Evolutionary conservation across 2,888 invertebrate genomes (phyloP), one percentile per base, ranked within the genome.

Genomic region (Calameuta filiformis): DNA sequence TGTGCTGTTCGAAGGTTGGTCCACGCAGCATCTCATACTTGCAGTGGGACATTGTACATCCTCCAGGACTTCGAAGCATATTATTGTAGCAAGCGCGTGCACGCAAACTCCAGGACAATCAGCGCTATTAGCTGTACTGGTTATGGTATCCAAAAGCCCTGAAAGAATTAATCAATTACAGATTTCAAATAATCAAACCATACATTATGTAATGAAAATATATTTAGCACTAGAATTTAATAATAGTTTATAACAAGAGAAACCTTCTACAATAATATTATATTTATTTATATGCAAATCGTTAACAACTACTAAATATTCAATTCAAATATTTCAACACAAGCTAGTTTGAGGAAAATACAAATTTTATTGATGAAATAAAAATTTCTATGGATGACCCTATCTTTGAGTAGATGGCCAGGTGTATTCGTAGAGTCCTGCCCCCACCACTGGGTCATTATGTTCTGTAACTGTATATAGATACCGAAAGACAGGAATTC

Each of bases 21-120:
- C 96, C 33, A 96, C 94, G 88, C 97, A 97, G 92, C 97, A 97
- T 89, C 96, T 95, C 96, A 97, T 97, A 84, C 94, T 95, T 3
- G 95, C 92, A 78, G 95, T 95, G 35, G 97, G 96, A 87, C 97
- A 97, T 80, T 95, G 94, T 33, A 96, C 95, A 88, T 97, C 95
- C 79, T 97, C 96, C 76, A 96, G 93, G 31, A 98, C 97, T 85
- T 97, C 95, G 90, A 96, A 95, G 90, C 98, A 98, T 87, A 97
- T 96, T 80, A 97, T 92, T 0, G 97, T 96, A 2, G 98, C 97
- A 79, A 98, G 92, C 12, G 96, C 94, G 89, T 97, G 97, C 81
- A 97, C 96, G 91, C 98, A 98, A 79, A 96, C 95, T 0, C 98
- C 98, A 0, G 98, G 97, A 89, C 98, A 98, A 90, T 97, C 95